A percentile compares a stretch with the other conserved stretches of the same genome.
Evolutionary conservation across 2,113 vertebrate genomes (phyloP).

Genomic region (Motacilla tschutschensis): DNA sequence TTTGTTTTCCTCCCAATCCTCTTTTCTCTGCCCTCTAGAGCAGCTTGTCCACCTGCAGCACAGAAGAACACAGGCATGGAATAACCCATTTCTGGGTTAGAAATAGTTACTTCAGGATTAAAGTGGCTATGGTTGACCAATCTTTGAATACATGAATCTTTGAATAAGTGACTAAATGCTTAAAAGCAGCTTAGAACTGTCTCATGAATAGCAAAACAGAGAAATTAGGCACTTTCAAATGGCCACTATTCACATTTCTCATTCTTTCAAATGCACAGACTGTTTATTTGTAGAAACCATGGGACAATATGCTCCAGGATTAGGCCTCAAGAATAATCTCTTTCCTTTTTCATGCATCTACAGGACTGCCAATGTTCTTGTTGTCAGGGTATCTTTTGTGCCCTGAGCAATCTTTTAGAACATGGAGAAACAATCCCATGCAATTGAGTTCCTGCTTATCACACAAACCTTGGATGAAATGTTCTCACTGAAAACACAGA

Average conservation of each 20-base stretch:
- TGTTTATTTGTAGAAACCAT: neutral
- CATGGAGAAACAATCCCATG: neutral
- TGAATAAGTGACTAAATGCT: neutral
- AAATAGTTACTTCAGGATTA: neutral
- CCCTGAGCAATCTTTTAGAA: neutral
- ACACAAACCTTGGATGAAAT: neutral
- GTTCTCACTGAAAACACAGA: neutral
- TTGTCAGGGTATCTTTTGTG: neutral
- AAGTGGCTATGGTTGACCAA: neutral
- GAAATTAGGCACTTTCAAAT: neutral
- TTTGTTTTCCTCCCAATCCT: neutral
- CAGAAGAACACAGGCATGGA: neutral
- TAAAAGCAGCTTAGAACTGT: neutral
- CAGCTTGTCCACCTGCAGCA: neutral
- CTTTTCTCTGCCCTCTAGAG: neutral
- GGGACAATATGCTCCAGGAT: neutral
- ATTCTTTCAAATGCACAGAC: neutral
- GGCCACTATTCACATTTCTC: neutral
- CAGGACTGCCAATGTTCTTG: neutral
- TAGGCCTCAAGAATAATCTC: neutral
- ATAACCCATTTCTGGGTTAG: neutral
- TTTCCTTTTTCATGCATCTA: neutral
- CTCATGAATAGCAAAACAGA: neutral
- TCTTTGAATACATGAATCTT: neutral
- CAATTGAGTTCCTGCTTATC: neutral